phyloP scores from a whole-genome alignment of 2,113 vertebrate species.

The Lamprotornis superbus region DNA sequence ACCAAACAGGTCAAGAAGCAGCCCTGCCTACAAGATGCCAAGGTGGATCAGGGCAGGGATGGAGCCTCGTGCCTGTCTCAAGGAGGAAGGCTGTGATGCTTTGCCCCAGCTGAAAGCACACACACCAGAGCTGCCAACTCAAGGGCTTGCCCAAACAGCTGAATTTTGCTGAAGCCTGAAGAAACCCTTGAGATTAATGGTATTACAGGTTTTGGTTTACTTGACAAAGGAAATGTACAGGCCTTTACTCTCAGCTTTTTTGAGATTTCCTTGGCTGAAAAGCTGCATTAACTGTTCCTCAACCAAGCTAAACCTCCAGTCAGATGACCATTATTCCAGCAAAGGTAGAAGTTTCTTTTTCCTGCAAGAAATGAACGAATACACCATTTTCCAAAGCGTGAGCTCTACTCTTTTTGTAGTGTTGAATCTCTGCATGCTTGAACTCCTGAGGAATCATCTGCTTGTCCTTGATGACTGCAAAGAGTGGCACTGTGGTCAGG shows the following conservation, averaged over 20 bases:
- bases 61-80: rapidly evolving
- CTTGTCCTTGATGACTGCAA: neutral
- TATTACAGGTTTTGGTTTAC: neutral
- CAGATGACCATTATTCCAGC: neutral
- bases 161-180: neutral
- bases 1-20: neutral
- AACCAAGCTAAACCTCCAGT: neutral
- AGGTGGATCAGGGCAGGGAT: neutral
- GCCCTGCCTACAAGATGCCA: neutral
- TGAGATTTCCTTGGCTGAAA: neutral
- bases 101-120: neutral
- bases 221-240: neutral
- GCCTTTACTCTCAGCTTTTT: neutral
- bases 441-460: neutral
- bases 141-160: neutral
- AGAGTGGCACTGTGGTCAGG: neutral
- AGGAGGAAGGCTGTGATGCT: neutral
- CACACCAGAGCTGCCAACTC: neutral
- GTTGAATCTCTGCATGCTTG: neutral
- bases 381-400: neutral
- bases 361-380: neutral
- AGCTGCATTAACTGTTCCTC: neutral
- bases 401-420: neutral
- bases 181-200: neutral
- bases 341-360: neutral